These are phyloP conservation scores for Piscicola geometra DNA, from an alignment of 2,888 invertebrate genomes.

Conservation along the genomic window DNA sequence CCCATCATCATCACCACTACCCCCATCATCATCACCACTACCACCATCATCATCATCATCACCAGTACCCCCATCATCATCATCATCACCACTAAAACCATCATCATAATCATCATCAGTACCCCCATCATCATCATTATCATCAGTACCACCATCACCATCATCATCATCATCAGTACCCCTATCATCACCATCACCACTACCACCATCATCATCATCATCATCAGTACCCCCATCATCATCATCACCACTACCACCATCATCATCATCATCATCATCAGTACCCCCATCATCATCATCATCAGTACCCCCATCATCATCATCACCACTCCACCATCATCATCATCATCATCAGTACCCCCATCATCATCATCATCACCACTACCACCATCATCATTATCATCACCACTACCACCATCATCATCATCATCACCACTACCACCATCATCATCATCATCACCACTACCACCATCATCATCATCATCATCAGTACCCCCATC, in stretches of 20 bases:
- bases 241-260: conserved; percentile 24
- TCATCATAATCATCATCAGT: too few species aligned
- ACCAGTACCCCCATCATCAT: too few species aligned
- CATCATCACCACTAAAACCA: too few species aligned
- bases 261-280: conserved; percentile 17
- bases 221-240: conserved; percentile 27
- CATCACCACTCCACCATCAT: too few species aligned
- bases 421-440: conserved; percentile 66
- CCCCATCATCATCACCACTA: too few species aligned
- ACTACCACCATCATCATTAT: conserved; percentile 62
- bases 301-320: background rate
- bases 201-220: conserved; percentile 31
- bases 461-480: conserved; percentile 58
- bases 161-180: too few species aligned
- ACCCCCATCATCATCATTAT: too few species aligned
- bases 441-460: conserved; percentile 37
- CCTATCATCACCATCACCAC: too few species aligned
- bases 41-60: too few species aligned
- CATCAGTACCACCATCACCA: too few species aligned
- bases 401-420: conserved; percentile 70
- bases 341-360: conserved; percentile 72
- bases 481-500: conserved; percentile 71
- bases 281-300: background rate
- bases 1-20: too few species aligned
- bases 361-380: conserved; percentile 67